A percentile compares a stretch with the other conserved stretches of the same genome.
Conservation (phyloP, 2,797 vertebrate species). For the Syncerus caffer region DNA sequence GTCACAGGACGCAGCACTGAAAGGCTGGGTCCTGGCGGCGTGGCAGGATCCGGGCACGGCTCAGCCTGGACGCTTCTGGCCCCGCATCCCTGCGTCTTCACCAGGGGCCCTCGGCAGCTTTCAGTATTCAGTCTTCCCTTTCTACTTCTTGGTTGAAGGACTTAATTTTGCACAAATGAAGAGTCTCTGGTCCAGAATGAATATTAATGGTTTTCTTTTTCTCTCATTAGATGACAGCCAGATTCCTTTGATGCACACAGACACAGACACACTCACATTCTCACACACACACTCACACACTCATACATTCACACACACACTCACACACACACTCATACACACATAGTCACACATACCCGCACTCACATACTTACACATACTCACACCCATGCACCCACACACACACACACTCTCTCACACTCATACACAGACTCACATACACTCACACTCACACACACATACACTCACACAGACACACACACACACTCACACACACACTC, state of each 20-base stretch:
- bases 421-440: no score
- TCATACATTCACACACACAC: no score
- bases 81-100: not conserved
- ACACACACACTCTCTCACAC: no score
- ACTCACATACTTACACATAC: not conserved
- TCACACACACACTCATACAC: not conserved
- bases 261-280: not conserved
- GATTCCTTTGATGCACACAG: not conserved
- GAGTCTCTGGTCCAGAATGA: not conserved
- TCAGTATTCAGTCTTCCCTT: not conserved
- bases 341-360: no score
- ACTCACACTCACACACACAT: no score
- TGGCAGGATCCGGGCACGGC: not conserved
- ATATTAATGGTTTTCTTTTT: not conserved
- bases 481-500: no score
- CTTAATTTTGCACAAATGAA: not conserved
- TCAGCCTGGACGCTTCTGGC: not conserved
- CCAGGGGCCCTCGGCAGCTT: accelerated
- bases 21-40: not conserved
- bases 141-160: not conserved
- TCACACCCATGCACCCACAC: no score
- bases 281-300: not conserved
- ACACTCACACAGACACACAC: not conserved
- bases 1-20: not conserved
- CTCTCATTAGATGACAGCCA: not conserved